Conservation (phyloP, 2,888 invertebrate species). For the Cyrtodaria siliqua region DNA sequence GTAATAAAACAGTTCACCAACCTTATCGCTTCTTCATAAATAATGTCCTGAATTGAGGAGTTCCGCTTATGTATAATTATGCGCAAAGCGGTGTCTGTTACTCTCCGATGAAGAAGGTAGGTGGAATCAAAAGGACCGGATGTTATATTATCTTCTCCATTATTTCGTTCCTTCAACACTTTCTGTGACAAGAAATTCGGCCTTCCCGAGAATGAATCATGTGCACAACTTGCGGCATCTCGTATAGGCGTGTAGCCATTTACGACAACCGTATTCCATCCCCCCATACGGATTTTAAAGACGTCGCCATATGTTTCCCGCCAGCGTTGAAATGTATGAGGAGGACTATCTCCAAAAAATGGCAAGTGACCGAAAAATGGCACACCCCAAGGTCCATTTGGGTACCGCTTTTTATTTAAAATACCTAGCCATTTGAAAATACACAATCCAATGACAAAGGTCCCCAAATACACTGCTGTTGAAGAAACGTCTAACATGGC, state of each 20-base stretch:
- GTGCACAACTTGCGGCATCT: constrained; percentile 30
- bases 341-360: constrained; percentile 53
- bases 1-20: no score
- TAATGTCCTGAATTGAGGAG: no score
- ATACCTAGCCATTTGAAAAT: no score
- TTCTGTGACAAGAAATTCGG: constrained; percentile 51
- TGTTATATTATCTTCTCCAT: constrained; percentile 11
- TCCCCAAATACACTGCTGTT: no score
- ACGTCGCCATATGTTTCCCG: constrained; percentile 62
- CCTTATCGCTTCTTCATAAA: no score
- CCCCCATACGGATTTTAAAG: constrained; percentile 61
- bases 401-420: constrained; percentile 8
- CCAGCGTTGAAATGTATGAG: constrained; percentile 48
- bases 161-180: constrained; percentile 11
- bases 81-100: no score
- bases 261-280: constrained; percentile 60
- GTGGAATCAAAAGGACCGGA: constrained; percentile 19
- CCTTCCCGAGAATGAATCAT: constrained; percentile 55
- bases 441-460: no score
- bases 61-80: no score
- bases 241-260: constrained; percentile 52
- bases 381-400: constrained; percentile 60
- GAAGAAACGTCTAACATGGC: no score
- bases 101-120: no score
- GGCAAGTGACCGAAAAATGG: constrained; percentile 68